A percentile compares a stretch with the other conserved stretches of the same genome.
phyloP scores from a whole-genome alignment of 2,113 vertebrate species.

The Plecturocebus donacophilus region DNA sequence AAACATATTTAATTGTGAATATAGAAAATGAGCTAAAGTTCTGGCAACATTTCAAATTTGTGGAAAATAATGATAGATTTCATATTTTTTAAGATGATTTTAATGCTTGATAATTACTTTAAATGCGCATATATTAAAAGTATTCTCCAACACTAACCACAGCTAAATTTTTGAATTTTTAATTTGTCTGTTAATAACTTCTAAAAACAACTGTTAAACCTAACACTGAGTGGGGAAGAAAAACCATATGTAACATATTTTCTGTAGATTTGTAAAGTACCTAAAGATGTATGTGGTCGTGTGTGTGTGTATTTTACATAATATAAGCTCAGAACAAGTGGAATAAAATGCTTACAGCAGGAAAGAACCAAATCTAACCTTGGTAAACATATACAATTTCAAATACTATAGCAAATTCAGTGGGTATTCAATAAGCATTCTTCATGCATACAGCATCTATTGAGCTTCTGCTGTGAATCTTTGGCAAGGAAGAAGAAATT shows the following conservation, averaged over 20 bases:
- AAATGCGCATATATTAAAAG: constrained; percentile 71
- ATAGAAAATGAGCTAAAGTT: constrained; percentile 45
- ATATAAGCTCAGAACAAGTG: constrained; percentile 37
- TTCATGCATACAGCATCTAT: not conserved
- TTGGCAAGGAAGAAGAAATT: constrained; percentile 45
- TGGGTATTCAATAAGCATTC: not conserved
- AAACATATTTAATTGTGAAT: constrained; percentile 17
- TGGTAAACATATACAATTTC: not conserved
- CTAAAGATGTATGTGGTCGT: not conserved
- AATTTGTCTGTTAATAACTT: constrained; percentile 73
- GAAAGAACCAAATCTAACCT: constrained; percentile 8
- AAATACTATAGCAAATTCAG: constrained; percentile 39
- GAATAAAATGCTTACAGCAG: constrained; percentile 24
- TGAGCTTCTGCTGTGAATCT: constrained; percentile 38
- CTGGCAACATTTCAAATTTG: constrained; percentile 36
- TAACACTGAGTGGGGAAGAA: constrained; percentile 48
- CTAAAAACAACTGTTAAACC: constrained; percentile 72
- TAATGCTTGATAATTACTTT: constrained; percentile 72
- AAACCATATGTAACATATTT: constrained; percentile 70
- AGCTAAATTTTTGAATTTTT: constrained; percentile 72
- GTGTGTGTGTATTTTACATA: not conserved
- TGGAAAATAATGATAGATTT: constrained; percentile 53
- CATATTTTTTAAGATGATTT: constrained; percentile 64
- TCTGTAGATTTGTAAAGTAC: constrained; percentile 57
- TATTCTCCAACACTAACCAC: constrained; percentile 59